Conservation (phyloP, 2,888 invertebrate genomes). For the Eustalomyia histrio region DNA sequence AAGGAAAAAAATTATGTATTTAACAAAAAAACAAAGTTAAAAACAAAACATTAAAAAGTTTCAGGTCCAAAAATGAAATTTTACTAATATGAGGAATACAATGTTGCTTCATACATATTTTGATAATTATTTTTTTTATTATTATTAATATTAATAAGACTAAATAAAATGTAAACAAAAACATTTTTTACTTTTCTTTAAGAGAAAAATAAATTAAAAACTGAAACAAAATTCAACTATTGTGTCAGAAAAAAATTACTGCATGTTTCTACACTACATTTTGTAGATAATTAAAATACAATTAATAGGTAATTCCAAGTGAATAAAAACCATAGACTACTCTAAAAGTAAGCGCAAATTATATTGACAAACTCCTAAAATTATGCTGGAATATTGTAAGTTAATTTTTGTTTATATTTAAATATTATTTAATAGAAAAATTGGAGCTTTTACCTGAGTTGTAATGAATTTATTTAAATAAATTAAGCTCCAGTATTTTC, state of each 20-base stretch:
- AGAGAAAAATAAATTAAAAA: constrained; percentile 74
- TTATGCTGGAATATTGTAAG: constrained; percentile 46
- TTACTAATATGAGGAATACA: constrained; percentile 77
- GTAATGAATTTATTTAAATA: constrained; percentile 65
- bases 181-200: constrained; percentile 69
- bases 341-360: constrained; percentile 59
- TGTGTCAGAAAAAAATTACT: constrained; percentile 56
- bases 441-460: constrained; percentile 64
- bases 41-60: constrained; percentile 40
- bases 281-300: neutral
- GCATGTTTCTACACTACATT: constrained; percentile 3
- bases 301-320: neutral
- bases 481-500: constrained; percentile 57
- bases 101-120: constrained; percentile 73
- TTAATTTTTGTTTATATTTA: constrained; percentile 20
- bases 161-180: constrained; percentile 72
- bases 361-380: constrained; percentile 57
- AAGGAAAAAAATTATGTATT: constrained; percentile 1
- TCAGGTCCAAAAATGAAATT: constrained; percentile 78
- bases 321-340: constrained; percentile 21
- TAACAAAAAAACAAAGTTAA: constrained; percentile 21
- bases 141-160: constrained; percentile 72
- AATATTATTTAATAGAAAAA: constrained; percentile 34
- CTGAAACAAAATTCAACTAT: constrained; percentile 76
- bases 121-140: constrained; percentile 12